These are phyloP conservation scores for Aporrectodea caliginosa DNA, from an alignment of 1,140 invertebrate species.

Conservation along the genomic window DNA sequence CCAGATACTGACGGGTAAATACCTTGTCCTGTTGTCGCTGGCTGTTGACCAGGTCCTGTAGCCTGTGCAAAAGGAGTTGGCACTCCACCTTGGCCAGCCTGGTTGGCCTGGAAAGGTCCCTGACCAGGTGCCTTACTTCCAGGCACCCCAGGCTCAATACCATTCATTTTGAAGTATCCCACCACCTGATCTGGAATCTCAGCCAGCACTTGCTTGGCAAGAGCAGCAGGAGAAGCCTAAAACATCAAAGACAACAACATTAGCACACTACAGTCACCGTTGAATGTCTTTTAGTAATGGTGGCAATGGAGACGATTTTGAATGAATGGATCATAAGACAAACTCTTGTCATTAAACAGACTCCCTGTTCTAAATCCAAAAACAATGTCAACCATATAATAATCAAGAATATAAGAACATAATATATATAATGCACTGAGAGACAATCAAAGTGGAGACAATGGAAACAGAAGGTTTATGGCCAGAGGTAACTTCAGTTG, in stretches of 20 bases:
- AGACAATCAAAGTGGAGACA: too few relatives aligned
- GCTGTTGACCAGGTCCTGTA: not conserved
- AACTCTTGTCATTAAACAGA: too few relatives aligned
- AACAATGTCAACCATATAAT: too few relatives aligned
- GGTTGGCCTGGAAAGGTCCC: not conserved
- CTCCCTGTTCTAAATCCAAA: too few relatives aligned
- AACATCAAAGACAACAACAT: slow-evolving; percentile 23
- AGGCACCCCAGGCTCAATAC: slow-evolving; percentile 32
- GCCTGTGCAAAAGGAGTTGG: not conserved
- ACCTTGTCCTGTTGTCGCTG: not conserved
- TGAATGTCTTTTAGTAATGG: too few relatives aligned
- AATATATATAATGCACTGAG: too few relatives aligned
- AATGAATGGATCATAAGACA: too few relatives aligned
- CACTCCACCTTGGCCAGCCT: not conserved
- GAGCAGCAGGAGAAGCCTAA: slow-evolving; percentile 41
- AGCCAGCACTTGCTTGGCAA: slow-evolving; percentile 62
- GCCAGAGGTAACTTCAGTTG: too few relatives aligned
- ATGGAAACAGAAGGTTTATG: too few relatives aligned
- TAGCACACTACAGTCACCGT: too few relatives aligned
- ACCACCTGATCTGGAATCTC: slow-evolving; percentile 62
- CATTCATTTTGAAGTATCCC: slow-evolving; percentile 42
- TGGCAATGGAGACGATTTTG: too few relatives aligned
- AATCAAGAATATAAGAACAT: too few relatives aligned
- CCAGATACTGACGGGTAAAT: not conserved
- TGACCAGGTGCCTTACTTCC: not conserved